phyloP scores from a whole-genome alignment of 2,113 vertebrate species.

The Crypturellus undulatus region DNA sequence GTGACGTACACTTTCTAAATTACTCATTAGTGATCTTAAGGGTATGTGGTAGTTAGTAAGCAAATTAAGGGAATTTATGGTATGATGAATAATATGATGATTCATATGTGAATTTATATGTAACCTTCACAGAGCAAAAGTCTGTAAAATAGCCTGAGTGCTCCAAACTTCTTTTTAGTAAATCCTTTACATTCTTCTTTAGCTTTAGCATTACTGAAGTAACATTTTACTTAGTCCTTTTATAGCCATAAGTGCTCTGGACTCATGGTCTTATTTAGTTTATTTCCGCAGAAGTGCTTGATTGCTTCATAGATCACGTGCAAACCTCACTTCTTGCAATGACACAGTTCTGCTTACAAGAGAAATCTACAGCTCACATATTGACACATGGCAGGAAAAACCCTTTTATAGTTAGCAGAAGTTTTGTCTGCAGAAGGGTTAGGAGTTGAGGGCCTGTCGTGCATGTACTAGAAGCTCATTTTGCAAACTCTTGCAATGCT shows the following conservation, averaged over 20 bases:
- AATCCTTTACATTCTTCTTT: neutral
- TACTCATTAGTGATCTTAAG: neutral
- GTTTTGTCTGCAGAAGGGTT: neutral
- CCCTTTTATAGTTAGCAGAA: neutral
- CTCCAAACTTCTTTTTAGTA: constrained; percentile 27
- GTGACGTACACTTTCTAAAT: neutral
- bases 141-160: neutral
- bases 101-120: neutral
- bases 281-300: neutral
- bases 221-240: neutral
- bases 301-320: neutral
- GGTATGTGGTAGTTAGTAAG: neutral
- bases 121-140: neutral
- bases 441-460: neutral
- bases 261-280: neutral
- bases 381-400: neutral
- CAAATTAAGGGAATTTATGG: neutral
- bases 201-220: neutral
- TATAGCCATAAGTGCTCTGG: neutral
- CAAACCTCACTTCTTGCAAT: neutral
- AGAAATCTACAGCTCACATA: neutral
- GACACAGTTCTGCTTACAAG: neutral
- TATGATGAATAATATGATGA: neutral
- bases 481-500: neutral
- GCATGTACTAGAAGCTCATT: neutral